These are phyloP conservation scores for Dinomys branickii DNA, from an alignment of 2,113 vertebrate species.

Conservation along the genomic window DNA sequence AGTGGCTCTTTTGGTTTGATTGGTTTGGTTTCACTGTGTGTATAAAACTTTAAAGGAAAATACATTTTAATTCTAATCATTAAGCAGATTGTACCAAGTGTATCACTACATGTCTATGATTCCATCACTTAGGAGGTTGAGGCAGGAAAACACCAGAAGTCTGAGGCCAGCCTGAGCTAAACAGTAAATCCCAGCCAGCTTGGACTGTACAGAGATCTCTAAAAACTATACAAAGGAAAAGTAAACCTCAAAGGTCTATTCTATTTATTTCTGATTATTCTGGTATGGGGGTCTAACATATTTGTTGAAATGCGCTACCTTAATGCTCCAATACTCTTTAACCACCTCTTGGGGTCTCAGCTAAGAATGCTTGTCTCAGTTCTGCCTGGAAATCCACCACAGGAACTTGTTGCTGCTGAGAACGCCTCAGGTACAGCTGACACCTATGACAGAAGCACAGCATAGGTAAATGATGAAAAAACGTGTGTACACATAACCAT, in stretches of 20 bases:
- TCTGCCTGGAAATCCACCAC: conserved; percentile 77
- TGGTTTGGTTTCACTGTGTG: neutral
- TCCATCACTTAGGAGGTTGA: neutral
- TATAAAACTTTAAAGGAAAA: neutral
- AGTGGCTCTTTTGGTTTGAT: neutral
- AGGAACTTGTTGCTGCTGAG: conserved; percentile 72
- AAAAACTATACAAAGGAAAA: neutral
- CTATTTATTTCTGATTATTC: neutral
- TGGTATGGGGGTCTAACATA: conserved; percentile 57
- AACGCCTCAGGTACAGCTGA: conserved; percentile 62
- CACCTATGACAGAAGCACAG: conserved; percentile 62
- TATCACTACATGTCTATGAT: neutral
- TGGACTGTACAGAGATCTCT: neutral
- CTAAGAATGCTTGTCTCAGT: conserved; percentile 75
- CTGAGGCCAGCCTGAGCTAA: neutral
- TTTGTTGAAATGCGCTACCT: neutral
- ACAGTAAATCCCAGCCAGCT: neutral
- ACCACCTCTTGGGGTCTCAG: conserved; percentile 79
- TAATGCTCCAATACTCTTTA: conserved; percentile 49
- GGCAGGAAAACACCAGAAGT: neutral
- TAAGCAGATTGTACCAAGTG: neutral
- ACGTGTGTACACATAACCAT: neutral
- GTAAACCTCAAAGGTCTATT: neutral
- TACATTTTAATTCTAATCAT: neutral
- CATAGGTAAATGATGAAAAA: neutral